Evolutionary conservation across 2,113 vertebrate species (phyloP).

Genomic region (Takifugu flavidus): DNA sequence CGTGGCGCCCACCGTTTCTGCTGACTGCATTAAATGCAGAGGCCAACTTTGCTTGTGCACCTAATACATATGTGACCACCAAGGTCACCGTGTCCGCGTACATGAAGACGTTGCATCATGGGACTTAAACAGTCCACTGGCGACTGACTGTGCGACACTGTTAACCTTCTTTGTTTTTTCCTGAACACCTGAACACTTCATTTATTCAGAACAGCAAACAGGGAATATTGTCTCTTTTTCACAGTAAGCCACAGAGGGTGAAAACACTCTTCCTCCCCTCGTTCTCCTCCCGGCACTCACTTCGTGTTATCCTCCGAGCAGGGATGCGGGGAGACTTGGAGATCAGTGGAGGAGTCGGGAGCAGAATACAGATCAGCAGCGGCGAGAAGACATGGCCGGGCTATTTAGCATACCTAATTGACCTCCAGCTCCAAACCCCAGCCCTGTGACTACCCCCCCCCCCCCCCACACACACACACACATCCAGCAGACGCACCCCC

Average conservation of each 20-base stretch:
- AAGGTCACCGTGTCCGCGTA: no score
- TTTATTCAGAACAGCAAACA: conserved; percentile 54
- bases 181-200: conserved; percentile 20
- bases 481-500: neutral
- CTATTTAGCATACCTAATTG: conserved; percentile 65
- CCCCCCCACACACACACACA: neutral
- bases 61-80: no score
- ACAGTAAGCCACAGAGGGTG: conserved; percentile 57
- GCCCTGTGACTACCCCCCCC: conserved; percentile 27
- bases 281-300: conserved; percentile 29
- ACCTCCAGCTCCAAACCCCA: conserved; percentile 47
- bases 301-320: conserved; percentile 57
- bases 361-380: conserved; percentile 65
- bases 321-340: conserved; percentile 47
- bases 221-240: conserved; percentile 55
- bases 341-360: conserved; percentile 40
- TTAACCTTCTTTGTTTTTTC: conserved; percentile 61
- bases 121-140: no score
- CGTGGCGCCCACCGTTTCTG: neutral
- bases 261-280: conserved; percentile 41
- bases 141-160: conserved; percentile 46
- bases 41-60: no score
- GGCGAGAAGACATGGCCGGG: conserved; percentile 35
- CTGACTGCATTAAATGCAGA: neutral
- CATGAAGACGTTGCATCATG: no score